Evolutionary conservation across 2,113 vertebrate genomes (phyloP).

Genomic region (Chaetorhynchus papuensis): DNA sequence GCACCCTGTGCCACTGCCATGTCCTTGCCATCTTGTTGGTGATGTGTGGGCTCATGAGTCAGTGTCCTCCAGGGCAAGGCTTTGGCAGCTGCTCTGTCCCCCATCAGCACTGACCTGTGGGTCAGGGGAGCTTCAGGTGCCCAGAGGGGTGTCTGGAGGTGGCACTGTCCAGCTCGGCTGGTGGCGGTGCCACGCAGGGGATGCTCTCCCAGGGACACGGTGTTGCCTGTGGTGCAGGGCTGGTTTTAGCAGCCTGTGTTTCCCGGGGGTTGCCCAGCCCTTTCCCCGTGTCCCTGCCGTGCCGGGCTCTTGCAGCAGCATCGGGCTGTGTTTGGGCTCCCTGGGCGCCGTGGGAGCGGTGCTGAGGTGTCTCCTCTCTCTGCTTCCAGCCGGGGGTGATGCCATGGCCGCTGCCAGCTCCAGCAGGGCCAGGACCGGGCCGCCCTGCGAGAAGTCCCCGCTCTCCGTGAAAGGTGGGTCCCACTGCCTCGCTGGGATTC

Average conservation of each 20-base stretch:
- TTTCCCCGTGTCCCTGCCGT: fast-evolving
- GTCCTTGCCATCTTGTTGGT: not conserved
- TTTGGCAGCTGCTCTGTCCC: not conserved
- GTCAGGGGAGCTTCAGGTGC: not conserved
- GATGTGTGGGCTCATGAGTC: fast-evolving
- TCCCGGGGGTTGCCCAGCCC: fast-evolving
- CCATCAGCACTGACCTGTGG: fast-evolving
- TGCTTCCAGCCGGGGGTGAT: slow-evolving; percentile 79
- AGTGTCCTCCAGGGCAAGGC: not conserved
- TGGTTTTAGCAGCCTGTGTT: not conserved
- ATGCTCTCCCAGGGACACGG: not conserved
- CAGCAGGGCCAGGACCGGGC: slow-evolving; percentile 78
- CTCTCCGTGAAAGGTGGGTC: slow-evolving; percentile 88
- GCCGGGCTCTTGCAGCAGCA: fast-evolving
- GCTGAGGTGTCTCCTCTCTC: not conserved
- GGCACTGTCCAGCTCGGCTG: not conserved
- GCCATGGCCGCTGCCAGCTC: slow-evolving; percentile 90
- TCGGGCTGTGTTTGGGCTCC: fast-evolving
- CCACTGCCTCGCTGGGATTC: fast-evolving
- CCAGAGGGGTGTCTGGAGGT: not conserved
- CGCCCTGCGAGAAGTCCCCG: slow-evolving; percentile 83
- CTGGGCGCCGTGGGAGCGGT: fast-evolving
- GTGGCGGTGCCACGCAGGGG: fast-evolving
- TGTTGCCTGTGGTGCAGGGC: fast-evolving
- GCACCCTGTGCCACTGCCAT: fast-evolving